These are phyloP conservation scores for Gymnothorax reevesii DNA, from an alignment of 2,797 vertebrate genomes.

Conservation along the genomic window DNA sequence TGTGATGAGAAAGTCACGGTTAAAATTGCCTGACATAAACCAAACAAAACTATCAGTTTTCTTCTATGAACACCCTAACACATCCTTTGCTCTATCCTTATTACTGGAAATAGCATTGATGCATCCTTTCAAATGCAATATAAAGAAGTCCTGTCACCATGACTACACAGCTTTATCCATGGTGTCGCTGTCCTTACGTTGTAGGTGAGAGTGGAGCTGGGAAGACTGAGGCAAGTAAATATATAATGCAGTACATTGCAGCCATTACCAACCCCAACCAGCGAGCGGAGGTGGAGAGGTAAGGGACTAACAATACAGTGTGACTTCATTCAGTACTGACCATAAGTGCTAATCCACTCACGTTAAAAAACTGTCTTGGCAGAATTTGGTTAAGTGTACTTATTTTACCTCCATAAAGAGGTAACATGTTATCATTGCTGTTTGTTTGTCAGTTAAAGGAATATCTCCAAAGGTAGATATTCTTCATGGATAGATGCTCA, in stretches of 20 bases:
- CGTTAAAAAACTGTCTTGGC: no score
- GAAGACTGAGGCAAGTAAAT: slow-evolving; percentile 98
- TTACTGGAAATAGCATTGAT: neutral
- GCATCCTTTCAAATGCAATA: neutral
- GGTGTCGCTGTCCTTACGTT: slow-evolving; percentile 25
- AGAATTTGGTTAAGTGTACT: no score
- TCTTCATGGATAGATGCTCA: no score
- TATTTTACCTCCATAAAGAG: no score
- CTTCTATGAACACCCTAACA: neutral
- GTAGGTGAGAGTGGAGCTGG: slow-evolving; percentile 97
- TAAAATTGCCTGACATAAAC: neutral
- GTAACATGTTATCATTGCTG: no score
- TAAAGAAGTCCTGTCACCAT: neutral
- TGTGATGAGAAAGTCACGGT: neutral
- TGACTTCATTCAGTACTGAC: no score
- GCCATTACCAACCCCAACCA: slow-evolving; percentile 98
- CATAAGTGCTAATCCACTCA: no score
- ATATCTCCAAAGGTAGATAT: no score
- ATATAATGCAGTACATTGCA: slow-evolving; percentile 99
- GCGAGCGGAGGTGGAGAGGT: slow-evolving; percentile 97
- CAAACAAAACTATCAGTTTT: neutral
- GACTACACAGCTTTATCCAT: neutral
- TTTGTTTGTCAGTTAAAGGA: no score
- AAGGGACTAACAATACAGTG: slow-evolving; percentile 46
- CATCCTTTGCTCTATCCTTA: neutral